phyloP scores from a whole-genome alignment of 2,797 vertebrate species.

The Sardinella longiceps region DNA sequence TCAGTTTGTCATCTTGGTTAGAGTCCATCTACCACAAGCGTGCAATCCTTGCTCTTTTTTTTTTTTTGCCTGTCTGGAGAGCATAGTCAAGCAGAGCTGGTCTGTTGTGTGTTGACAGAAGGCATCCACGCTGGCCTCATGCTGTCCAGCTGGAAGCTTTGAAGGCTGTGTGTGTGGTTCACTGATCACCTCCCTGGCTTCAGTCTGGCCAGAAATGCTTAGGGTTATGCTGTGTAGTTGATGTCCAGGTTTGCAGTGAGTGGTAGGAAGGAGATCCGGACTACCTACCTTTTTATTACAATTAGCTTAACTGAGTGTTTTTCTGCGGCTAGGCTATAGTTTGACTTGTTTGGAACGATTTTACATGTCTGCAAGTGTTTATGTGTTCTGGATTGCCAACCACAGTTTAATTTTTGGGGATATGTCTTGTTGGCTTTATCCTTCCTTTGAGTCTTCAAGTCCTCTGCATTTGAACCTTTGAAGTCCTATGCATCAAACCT shows the following conservation, averaged over 20 bases:
- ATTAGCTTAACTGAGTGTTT: neutral
- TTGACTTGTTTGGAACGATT: neutral
- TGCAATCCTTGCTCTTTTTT: neutral
- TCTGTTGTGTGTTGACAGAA: neutral
- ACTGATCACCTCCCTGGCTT: neutral
- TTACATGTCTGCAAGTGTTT: neutral
- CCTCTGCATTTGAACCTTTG: neutral
- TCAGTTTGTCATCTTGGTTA: neutral
- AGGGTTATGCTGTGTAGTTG: neutral
- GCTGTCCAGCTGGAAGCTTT: constrained; percentile 19
- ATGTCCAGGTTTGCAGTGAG: neutral
- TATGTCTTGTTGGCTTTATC: neutral
- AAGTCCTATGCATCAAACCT: neutral
- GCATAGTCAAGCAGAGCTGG: neutral
- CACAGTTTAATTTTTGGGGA: neutral
- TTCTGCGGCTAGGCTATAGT: neutral
- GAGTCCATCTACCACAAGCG: neutral
- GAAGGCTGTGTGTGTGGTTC: constrained; percentile 1
- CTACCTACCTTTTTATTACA: neutral
- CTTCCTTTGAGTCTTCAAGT: neutral
- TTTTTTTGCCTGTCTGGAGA: neutral
- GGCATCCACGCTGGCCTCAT: neutral
- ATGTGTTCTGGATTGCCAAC: neutral
- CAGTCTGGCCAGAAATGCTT: neutral
- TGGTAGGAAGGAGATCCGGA: neutral